Conservation (phyloP, 1,140 invertebrate species). For the Eulimnadia texana region DNA sequence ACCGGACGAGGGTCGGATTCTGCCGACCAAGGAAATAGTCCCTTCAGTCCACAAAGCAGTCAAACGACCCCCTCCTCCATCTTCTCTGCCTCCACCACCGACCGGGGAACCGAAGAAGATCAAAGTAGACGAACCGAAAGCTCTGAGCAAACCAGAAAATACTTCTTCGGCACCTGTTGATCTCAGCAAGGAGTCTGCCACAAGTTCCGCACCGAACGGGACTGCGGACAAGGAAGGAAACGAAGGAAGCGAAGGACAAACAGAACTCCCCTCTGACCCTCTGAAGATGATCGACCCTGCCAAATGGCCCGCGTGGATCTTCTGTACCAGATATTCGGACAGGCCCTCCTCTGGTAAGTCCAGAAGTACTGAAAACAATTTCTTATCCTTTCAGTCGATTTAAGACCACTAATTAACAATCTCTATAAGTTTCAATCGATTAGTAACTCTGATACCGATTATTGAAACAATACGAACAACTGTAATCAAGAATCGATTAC, state of each 20-base stretch:
- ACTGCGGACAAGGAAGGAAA: background rate
- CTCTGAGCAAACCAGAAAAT: background rate
- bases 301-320: constrained; percentile 86
- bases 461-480: no score
- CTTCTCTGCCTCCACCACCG: background rate
- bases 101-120: background rate
- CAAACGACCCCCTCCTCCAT: background rate
- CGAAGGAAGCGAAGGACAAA: background rate
- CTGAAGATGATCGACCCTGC: constrained; percentile 13
- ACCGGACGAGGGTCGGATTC: background rate
- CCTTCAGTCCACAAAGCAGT: background rate
- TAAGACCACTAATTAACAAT: no score
- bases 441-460: no score
- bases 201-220: no score
- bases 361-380: background rate
- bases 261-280: constrained; percentile 10
- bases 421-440: no score
- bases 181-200: constrained; percentile 6
- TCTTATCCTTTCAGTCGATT: background rate
- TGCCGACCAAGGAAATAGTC: background rate
- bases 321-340: constrained; percentile 92
- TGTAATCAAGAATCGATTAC: no score
- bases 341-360: constrained; percentile 84
- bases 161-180: background rate
- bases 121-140: background rate